Evolutionary conservation across 2,888 invertebrate genomes (phyloP), one percentile per base, ranked within the genome.

Genomic region (Hermaeophaga mercurialis): DNA sequence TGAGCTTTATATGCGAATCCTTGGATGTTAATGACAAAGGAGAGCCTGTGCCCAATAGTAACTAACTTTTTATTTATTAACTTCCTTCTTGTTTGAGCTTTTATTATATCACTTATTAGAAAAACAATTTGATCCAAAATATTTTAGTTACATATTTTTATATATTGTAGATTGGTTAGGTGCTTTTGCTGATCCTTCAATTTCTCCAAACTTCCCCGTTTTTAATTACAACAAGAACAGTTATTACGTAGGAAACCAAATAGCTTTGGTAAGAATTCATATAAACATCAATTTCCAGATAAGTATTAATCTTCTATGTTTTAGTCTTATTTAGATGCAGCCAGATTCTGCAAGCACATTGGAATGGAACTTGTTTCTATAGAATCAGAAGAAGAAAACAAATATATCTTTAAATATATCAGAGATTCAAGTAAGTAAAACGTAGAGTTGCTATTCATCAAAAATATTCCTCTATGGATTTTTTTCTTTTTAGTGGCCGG

Each of bases 1-100:
- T 59, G 1, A 26, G 15, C 8, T 65, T 62, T 49, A 55, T 64
- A 33, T 64, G 64, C 33, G 54, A 64, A 31, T 12, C 33, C 6
- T 6, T 3, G 6, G 31, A 31, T 12, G 12, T 31, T 1, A 11
- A 31, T 31, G 31, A 31, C 12, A 31, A 31, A 11, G 31, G 31
- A 11, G 12, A 11, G 9, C 11, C 12, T 1, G 9, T 11, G n/a
- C 3, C 31, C 1, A 31, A n/a, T 3, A 31, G 31, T 31, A 11
- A 31, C 11, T 31, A 31, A 4, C 12, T 26, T 8, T 22, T 22
- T 22, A 22, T 5, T 22, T 22, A 22, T 22, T 22, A 22, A 22
- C 3, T 5, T 22, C 22, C 3, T 22, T 22, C 7, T 22, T 22
- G 7, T 7, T 5, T 5, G 3, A 22, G 7, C n/a, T n/a, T 5